A percentile compares a stretch with the other conserved stretches of the same genome.
phyloP scores from a whole-genome alignment of 2,797 vertebrate genomes.

The Crotalus adamanteus region DNA sequence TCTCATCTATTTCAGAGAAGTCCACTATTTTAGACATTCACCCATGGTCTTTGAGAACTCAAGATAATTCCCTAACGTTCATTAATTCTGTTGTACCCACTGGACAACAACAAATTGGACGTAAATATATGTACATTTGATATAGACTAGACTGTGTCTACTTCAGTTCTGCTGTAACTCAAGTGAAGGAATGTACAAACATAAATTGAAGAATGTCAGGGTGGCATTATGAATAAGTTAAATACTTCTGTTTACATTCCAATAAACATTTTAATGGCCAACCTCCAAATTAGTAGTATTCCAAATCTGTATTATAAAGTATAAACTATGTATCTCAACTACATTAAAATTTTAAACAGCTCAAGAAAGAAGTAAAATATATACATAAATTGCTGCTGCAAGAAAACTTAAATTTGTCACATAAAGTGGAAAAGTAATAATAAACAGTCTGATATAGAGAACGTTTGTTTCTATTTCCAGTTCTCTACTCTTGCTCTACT shows the following conservation, averaged over 20 bases:
- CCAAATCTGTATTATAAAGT: constrained; percentile 68
- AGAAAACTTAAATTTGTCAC: constrained; percentile 68
- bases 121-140: constrained; percentile 58
- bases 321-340: constrained; percentile 56
- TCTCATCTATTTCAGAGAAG: neutral
- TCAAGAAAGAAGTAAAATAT: constrained; percentile 68
- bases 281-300: constrained; percentile 74
- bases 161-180: constrained; percentile 54
- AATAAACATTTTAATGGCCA: constrained; percentile 74
- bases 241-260: constrained; percentile 77
- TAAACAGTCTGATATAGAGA: constrained; percentile 51
- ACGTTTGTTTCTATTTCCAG: constrained; percentile 47
- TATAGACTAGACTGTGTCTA: constrained; percentile 57
- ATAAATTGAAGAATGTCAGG: constrained; percentile 68
- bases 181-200: constrained; percentile 69
- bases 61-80: neutral
- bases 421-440: constrained; percentile 65
- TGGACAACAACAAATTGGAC: constrained; percentile 30
- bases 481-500: constrained; percentile 26
- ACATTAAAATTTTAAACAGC: constrained; percentile 74
- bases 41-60: neutral
- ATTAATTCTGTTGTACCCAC: constrained; percentile 21
- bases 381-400: constrained; percentile 68
- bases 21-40: neutral
- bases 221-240: constrained; percentile 70